These are phyloP conservation scores for Panorpa germanica DNA, from an alignment of 2,888 invertebrate genomes.

Conservation along the genomic window DNA sequence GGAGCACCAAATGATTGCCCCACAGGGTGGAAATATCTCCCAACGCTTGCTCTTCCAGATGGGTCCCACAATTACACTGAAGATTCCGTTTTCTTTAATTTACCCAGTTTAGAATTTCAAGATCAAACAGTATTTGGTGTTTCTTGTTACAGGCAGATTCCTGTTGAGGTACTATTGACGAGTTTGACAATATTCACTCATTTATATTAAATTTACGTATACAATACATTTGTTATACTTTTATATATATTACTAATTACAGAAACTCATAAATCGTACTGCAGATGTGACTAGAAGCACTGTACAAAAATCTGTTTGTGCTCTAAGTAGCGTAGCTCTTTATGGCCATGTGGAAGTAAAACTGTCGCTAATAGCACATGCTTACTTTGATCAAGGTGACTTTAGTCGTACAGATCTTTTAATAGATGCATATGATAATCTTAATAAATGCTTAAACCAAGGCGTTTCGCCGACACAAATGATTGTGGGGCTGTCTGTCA, in stretches of 20 bases:
- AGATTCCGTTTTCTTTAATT: constrained; percentile 90
- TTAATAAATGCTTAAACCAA: constrained; percentile 48
- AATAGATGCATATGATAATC: constrained; percentile 80
- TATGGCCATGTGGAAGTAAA: constrained; percentile 92
- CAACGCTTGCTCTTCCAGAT: constrained; percentile 93
- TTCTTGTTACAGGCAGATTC: constrained; percentile 95
- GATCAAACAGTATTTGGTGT: constrained; percentile 83
- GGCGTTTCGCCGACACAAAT: neutral
- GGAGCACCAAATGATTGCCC: constrained; percentile 70
- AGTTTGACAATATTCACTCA: too few relatives aligned
- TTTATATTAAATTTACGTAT: constrained; percentile 8
- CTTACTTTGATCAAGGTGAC: constrained; percentile 92
- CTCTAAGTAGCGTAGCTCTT: constrained; percentile 73
- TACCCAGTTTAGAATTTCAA: constrained; percentile 73
- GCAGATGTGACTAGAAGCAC: constrained; percentile 93
- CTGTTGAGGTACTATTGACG: constrained; percentile 51
- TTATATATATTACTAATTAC: constrained; percentile 16
- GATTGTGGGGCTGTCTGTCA: neutral
- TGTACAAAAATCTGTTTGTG: constrained; percentile 96
- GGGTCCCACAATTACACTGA: constrained; percentile 93
- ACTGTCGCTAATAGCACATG: constrained; percentile 87
- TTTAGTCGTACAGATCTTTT: constrained; percentile 74
- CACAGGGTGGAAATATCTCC: constrained; percentile 83
- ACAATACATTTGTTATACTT: constrained; percentile 6
- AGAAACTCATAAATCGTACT: constrained; percentile 82